Evolutionary conservation across 1,140 invertebrate genomes (phyloP).

Genomic region (Acromyrmex charruanus): DNA sequence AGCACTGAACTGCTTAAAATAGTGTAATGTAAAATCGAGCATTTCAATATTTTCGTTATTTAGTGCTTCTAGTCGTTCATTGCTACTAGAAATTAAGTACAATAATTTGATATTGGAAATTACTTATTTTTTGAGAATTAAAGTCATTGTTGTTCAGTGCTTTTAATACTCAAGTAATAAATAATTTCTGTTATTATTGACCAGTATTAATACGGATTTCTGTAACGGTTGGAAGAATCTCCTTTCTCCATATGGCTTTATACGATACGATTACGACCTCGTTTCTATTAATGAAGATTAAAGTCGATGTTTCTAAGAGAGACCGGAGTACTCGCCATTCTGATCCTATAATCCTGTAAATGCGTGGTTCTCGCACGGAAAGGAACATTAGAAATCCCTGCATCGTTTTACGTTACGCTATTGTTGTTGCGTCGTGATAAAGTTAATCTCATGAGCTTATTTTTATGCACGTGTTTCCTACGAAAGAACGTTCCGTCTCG

Average conservation of each 20-base stretch:
- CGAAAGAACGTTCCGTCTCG: background rate
- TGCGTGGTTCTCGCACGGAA: background rate
- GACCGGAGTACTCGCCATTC: background rate
- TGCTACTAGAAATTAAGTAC: background rate
- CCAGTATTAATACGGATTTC: too few relatives aligned
- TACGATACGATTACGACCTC: background rate
- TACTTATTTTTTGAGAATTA: too few relatives aligned
- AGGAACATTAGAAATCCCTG: background rate
- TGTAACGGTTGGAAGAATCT: background rate
- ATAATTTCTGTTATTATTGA: too few relatives aligned
- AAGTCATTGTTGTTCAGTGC: too few relatives aligned
- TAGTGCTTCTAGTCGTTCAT: too few relatives aligned
- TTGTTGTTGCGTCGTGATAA: background rate
- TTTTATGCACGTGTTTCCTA: background rate
- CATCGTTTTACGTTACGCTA: background rate
- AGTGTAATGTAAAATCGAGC: too few relatives aligned
- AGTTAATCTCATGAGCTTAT: background rate
- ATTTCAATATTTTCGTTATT: too few relatives aligned
- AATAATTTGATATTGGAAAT: too few relatives aligned
- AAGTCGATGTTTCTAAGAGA: background rate
- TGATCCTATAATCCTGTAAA: background rate
- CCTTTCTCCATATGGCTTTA: background rate
- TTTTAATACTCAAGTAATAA: too few relatives aligned
- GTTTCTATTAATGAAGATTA: background rate
- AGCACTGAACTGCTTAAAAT: too few relatives aligned